Base-by-base conservation (phyloP, 2,113 vertebrate species). In the Cisticola juncidis region DNA sequence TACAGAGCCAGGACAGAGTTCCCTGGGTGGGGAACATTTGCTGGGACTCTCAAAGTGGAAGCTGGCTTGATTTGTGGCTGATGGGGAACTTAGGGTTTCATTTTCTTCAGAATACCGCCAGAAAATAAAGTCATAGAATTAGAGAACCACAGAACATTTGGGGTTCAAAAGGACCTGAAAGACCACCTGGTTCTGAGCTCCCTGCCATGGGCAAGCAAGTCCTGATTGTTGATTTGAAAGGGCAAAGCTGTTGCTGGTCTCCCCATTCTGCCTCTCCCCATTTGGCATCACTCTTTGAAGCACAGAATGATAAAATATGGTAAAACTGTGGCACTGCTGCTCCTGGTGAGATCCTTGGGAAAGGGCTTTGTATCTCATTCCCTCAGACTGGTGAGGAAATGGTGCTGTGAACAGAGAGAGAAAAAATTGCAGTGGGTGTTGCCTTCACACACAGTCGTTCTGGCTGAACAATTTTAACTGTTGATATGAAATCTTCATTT, bases 401-500 rank as follows among this genome's bases (percentile, higher is more conserved):
- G 5, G 31, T 53, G 66, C 23, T 44, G 20, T 11, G 25, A 45
- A 29, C 0, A 3, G 66, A 61, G 36, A 61, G 54, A 35, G 24
- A 26, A 48, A 82, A 81, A 51, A 72, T n/a, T 18, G 26, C 50
- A 50, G 50, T 0, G 56, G 29, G 35, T 64, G 62, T 62, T 86
- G 38, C 56, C 38, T 77, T 85, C 36, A 29, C 45, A 5, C 51
- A 65, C 12, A 58, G 42, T 54, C 23, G 1, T 69, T 77, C 58
- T 69, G 47, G 80, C 26, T 83, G 68, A 82, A 42, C 62, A 62
- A 14, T 40, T 77, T 90, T 86, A 94, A 81, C 64, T 73, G 74
- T 85, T 94, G 54, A 72, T 80, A 47, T 18, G 80, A 88, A 92
- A 69, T 54, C 71, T 86, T 74, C 60, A 62, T 92, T 88, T 90